Evolutionary conservation across 2,113 vertebrate genomes (phyloP).

Genomic region (Ceratotherium simum): DNA sequence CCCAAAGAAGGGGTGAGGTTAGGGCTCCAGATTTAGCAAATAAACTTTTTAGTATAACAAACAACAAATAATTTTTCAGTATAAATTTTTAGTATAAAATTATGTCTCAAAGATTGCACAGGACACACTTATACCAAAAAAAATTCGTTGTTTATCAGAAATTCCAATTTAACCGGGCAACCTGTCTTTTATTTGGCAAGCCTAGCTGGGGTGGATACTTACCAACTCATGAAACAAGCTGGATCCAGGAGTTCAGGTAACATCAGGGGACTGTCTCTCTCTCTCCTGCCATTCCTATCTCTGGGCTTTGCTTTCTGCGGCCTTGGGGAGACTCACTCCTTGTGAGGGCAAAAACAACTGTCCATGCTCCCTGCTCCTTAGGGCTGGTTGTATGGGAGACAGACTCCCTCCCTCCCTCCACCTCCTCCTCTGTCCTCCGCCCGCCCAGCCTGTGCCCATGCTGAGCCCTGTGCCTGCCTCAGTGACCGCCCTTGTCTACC

Average conservation of each 20-base stretch:
- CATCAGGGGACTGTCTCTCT: neutral
- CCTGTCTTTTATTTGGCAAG: neutral
- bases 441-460: fast-evolving
- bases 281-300: neutral
- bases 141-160: neutral
- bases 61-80: neutral
- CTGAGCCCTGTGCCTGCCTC: neutral
- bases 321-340: neutral
- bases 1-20: neutral
- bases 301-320: neutral
- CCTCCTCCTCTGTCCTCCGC: no score
- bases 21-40: neutral
- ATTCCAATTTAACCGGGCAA: neutral
- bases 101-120: neutral
- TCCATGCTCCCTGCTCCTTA: neutral
- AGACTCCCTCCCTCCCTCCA: no score
- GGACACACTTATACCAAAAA: neutral
- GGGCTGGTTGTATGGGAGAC: neutral
- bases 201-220: no score
- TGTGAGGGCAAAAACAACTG: neutral
- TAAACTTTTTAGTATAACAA: neutral
- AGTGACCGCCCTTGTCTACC: neutral
- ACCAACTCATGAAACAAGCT: neutral
- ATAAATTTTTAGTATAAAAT: neutral
- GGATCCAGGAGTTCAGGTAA: no score